Evolutionary conservation across 2,797 vertebrate genomes (phyloP), one percentile per base, ranked within the genome.

Genomic region (Thamnophis elegans): DNA sequence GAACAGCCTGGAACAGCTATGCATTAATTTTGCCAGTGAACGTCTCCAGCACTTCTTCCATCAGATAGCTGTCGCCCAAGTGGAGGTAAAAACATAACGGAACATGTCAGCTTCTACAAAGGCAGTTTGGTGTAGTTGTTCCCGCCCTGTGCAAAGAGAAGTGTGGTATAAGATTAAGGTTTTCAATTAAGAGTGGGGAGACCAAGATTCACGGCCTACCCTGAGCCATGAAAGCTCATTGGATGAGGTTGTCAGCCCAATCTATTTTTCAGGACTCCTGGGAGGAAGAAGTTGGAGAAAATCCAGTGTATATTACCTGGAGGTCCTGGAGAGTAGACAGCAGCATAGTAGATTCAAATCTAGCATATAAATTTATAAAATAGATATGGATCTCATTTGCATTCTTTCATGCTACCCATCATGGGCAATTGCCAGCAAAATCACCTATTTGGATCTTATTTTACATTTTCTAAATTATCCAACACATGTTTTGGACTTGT

Each of bases 1-100:
- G 92, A 99, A 99, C 95, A 98, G 98, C 96, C 98, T 99, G 92
- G 99, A 99, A 95, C 99, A 99, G 90, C 97, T 99, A 91, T 99
- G 99, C 94, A 99, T 98, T 96, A 99, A 99, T 96, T 98, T 98
- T 94, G 98, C 98, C 94, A 99, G 98, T 0, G 99, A 99, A 95
- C 98, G 98, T 88, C 98, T 99, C 26, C 98, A 98, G 94, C 96
- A 97, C 89, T 98, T 99, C 97, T 98, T 98, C 95, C 98, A 96
- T 95, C 98, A 96, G 95, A 97, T 96, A 4, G 96, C 99, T 92
- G 96, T 98, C 91, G 97, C 97, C 89, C 98, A 99, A 97, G 99
- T 99, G 91, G 98, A 99, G 98, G 99, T 99, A 92, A 2, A 51
- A 65, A 53, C 32, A 42, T 13, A 65, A 55, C 2, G 32, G 59